Conservation (phyloP, 2,888 invertebrate genomes). For the Agriopis aurantiaria region DNA sequence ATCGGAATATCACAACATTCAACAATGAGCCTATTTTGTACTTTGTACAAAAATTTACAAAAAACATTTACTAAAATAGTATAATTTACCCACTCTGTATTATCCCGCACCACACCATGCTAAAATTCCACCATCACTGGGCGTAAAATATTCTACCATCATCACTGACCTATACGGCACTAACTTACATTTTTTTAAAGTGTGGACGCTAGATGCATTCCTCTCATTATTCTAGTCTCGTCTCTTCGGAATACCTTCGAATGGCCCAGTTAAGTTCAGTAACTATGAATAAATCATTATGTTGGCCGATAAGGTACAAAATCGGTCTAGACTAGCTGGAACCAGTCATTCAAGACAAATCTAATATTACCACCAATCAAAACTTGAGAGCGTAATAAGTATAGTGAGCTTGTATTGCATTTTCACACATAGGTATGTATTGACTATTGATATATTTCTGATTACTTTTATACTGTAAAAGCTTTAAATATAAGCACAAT, state of each 20-base stretch:
- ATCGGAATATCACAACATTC: too few species aligned
- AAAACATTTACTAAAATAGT: too few species aligned
- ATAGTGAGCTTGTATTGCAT: background rate
- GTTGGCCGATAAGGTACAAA: conserved; percentile 21
- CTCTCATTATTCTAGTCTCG: conserved; percentile 41
- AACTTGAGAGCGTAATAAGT: background rate
- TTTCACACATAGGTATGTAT: background rate
- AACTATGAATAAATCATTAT: conserved; percentile 52
- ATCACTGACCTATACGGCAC: background rate
- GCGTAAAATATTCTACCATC: too few species aligned
- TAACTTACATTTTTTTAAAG: background rate
- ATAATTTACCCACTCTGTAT: too few species aligned
- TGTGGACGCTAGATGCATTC: conserved; percentile 8
- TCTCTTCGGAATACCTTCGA: conserved; percentile 40
- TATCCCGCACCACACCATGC: too few species aligned
- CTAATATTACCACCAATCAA: conserved; percentile 20
- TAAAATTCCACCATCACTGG: too few species aligned
- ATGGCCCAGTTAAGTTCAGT: conserved; percentile 44
- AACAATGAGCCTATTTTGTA: too few species aligned
- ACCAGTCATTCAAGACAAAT: conserved; percentile 31
- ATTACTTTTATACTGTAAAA: too few species aligned
- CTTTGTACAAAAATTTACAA: too few species aligned
- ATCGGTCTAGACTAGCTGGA: conserved; percentile 40
- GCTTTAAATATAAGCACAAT: too few species aligned
- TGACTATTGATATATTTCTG: too few species aligned